Conservation (phyloP, 2,113 vertebrate species). For the Mirza zaza region DNA sequence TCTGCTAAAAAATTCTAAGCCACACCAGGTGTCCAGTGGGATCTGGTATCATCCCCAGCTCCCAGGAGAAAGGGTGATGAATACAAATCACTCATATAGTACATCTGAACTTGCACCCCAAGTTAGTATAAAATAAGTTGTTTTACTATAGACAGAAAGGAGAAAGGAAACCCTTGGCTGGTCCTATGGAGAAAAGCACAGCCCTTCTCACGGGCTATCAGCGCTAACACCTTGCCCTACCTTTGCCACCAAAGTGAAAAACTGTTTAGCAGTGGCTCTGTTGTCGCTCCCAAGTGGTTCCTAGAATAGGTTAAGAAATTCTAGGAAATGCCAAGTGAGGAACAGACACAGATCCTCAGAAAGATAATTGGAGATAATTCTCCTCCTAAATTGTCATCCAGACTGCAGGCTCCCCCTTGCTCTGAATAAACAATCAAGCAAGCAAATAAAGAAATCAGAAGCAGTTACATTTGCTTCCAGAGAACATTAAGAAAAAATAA, state of each 20-base stretch:
- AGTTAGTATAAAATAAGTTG: neutral
- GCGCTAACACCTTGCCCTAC: fast-evolving
- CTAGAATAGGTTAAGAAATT: slow-evolving; percentile 29
- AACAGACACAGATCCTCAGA: neutral
- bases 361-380: slow-evolving; percentile 35
- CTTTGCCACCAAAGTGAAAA: neutral
- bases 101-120: neutral
- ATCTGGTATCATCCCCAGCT: neutral
- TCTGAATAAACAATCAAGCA: slow-evolving; percentile 28
- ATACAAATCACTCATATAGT: neutral
- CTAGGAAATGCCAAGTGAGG: neutral
- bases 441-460: slow-evolving; percentile 51
- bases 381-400: slow-evolving; percentile 4
- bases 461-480: neutral
- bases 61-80: neutral
- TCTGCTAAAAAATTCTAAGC: neutral
- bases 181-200: neutral
- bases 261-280: neutral
- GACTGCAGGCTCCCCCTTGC: slow-evolving; percentile 5
- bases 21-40: neutral
- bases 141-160: neutral
- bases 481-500: neutral
- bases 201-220: neutral
- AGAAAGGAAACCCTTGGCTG: neutral
- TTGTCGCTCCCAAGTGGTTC: neutral